phyloP scores from a whole-genome alignment of 1,140 invertebrate genomes.

The Steinernema feltiae region DNA sequence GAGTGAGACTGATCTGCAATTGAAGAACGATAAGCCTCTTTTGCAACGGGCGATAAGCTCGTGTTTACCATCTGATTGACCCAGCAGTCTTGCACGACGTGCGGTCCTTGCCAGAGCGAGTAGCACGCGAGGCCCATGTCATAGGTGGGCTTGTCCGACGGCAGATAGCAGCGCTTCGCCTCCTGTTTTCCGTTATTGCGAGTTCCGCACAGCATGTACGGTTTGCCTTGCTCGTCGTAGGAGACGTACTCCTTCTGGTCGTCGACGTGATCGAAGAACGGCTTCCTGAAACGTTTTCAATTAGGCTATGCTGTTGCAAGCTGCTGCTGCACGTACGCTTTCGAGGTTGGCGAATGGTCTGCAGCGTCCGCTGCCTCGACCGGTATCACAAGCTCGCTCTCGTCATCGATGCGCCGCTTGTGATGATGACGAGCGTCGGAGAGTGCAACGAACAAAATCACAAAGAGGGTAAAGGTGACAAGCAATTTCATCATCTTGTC shows the following conservation, averaged over 20 bases:
- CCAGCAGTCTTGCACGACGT: neutral
- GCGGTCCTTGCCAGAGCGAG: neutral
- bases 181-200: neutral
- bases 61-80: neutral
- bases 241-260: slow-evolving; percentile 5
- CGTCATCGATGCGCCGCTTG: neutral
- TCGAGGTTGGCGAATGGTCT: neutral
- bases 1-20: neutral
- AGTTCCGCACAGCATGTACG: neutral
- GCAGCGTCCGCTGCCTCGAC: neutral
- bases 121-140: slow-evolving; percentile 3
- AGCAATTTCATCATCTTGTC: too few relatives aligned
- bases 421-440: too few relatives aligned
- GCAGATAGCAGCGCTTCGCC: slow-evolving; percentile 3
- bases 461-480: too few relatives aligned
- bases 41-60: neutral
- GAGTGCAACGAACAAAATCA: too few relatives aligned
- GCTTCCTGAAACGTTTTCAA: neutral
- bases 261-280: neutral
- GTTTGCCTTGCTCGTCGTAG: neutral
- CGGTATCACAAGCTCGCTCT: neutral
- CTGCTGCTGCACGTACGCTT: neutral
- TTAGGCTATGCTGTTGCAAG: neutral
- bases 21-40: neutral
- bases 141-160: neutral